These are phyloP conservation scores for Furcula furcula DNA, from an alignment of 2,888 invertebrate genomes.

Conservation along the genomic window DNA sequence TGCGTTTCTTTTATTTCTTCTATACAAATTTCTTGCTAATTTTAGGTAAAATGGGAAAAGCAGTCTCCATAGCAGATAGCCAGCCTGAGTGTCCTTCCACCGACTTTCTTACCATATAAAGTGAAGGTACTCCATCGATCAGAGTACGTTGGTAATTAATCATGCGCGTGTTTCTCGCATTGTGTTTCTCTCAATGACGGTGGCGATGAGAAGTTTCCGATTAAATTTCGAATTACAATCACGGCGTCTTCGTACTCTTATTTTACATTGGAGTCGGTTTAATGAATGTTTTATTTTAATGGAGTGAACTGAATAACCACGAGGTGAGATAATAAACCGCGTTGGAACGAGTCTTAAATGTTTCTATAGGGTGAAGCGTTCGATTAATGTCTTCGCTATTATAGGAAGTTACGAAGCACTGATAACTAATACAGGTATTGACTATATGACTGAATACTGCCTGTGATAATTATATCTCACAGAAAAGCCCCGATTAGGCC, in stretches of 20 bases:
- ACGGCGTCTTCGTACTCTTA: slow-evolving; percentile 44
- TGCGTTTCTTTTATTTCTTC: too few relatives aligned
- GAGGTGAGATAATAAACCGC: not conserved
- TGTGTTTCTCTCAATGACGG: slow-evolving; percentile 51
- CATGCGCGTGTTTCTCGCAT: slow-evolving; percentile 53
- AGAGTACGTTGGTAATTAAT: slow-evolving; percentile 52
- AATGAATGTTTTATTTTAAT: slow-evolving; percentile 55
- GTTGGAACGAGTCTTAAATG: not conserved
- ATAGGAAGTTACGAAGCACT: too few relatives aligned
- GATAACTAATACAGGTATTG: too few relatives aligned
- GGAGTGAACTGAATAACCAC: slow-evolving; percentile 36
- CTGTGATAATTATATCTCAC: too few relatives aligned
- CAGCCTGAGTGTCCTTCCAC: not conserved
- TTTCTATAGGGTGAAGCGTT: too few relatives aligned
- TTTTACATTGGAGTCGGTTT: slow-evolving; percentile 50
- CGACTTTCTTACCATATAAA: slow-evolving; percentile 1
- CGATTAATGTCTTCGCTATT: too few relatives aligned
- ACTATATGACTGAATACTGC: too few relatives aligned
- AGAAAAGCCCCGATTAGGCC: too few relatives aligned
- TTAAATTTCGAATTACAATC: slow-evolving; percentile 60
- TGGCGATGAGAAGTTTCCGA: slow-evolving; percentile 53
- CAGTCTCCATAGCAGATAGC: too few relatives aligned
- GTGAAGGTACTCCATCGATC: slow-evolving; percentile 15
- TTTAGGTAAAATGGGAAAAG: too few relatives aligned
- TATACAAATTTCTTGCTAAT: too few relatives aligned